phyloP scores from a whole-genome alignment of 2,113 vertebrate species.

The Ciconia boyciana region DNA sequence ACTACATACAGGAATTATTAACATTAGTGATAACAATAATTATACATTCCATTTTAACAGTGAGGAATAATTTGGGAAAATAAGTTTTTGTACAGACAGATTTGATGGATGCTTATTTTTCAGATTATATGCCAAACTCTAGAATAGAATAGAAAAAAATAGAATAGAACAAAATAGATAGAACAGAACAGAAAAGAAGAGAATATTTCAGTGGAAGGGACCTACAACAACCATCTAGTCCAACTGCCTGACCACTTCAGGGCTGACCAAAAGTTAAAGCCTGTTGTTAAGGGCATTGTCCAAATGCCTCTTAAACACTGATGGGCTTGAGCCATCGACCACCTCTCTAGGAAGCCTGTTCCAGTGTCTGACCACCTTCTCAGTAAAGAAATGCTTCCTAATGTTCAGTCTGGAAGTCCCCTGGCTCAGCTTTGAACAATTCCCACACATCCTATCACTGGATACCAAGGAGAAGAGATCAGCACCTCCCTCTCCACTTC shows the following conservation, averaged over 20 bases:
- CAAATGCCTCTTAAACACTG: neutral
- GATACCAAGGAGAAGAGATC: neutral
- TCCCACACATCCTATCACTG: fast-evolving
- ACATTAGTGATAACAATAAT: neutral
- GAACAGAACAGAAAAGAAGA: neutral
- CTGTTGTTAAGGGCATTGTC: neutral
- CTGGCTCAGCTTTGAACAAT: neutral
- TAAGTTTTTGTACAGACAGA: neutral
- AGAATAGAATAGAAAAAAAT: neutral
- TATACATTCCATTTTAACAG: neutral
- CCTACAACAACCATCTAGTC: neutral
- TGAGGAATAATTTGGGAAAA: neutral
- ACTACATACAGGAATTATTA: neutral
- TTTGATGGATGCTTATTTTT: neutral
- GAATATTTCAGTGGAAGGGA: neutral
- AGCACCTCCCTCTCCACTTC: neutral
- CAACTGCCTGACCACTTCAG: neutral
- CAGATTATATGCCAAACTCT: neutral
- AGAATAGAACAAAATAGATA: neutral
- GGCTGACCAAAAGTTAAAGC: neutral
- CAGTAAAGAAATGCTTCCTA: neutral
- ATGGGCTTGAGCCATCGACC: neutral
- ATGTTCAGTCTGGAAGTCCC: neutral
- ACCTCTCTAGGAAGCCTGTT: neutral
- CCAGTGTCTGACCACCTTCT: neutral